These are phyloP conservation scores for Parnassius mnemosyne DNA, from an alignment of 2,888 invertebrate species.

Conservation along the genomic window DNA sequence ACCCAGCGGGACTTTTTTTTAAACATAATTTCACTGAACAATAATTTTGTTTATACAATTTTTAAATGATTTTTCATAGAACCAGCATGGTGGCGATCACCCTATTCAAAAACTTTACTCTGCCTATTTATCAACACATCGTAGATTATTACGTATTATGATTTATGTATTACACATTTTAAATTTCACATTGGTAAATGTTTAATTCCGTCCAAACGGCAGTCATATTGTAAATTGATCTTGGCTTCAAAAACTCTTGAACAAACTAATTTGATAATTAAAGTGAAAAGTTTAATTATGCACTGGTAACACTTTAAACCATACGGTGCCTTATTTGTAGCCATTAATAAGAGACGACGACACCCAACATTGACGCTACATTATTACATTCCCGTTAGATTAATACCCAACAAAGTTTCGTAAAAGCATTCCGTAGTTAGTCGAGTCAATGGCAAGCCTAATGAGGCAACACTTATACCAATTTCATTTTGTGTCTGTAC, in stretches of 20 bases:
- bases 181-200: no score
- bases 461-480: conserved; percentile 18
- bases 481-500: conserved; percentile 19
- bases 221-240: neutral
- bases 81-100: no score
- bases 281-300: conserved; percentile 4
- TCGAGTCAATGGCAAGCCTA: conserved; percentile 13
- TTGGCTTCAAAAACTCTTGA: neutral
- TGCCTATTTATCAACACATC: no score
- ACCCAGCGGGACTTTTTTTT: no score
- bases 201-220: no score
- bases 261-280: neutral
- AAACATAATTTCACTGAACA: no score
- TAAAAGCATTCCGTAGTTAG: conserved; percentile 27
- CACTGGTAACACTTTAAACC: conserved; percentile 6
- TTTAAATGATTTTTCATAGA: no score
- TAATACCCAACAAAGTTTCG: conserved; percentile 25
- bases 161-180: no score
- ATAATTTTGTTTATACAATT: no score
- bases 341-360: conserved; percentile 15
- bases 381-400: conserved; percentile 22
- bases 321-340: conserved; percentile 21
- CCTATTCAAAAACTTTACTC: no score
- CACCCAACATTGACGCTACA: conserved; percentile 7
- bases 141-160: no score